Conservation (phyloP, 30 jellyfish, hydroid and myxozoan species). For the Aurelia sp. region DNA sequence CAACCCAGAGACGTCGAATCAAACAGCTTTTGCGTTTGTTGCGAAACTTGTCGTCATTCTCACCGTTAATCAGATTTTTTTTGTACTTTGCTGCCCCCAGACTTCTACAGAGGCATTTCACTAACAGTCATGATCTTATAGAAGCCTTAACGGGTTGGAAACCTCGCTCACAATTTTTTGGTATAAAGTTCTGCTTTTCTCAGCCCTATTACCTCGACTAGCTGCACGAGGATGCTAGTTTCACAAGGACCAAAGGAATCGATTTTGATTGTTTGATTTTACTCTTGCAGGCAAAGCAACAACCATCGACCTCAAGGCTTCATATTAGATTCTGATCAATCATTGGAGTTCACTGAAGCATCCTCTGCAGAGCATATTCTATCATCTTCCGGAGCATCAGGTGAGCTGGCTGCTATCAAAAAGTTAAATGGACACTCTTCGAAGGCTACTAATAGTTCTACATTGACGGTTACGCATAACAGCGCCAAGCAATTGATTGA, state of each 20-base stretch:
- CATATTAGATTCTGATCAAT: constrained; percentile 61
- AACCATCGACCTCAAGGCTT: constrained; percentile 66
- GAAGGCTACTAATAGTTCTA: not conserved
- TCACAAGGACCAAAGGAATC: not conserved
- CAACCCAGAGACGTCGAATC: too few species aligned
- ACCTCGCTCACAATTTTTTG: too few species aligned
- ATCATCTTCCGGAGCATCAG: constrained; percentile 6
- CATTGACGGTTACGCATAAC: not conserved
- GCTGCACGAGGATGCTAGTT: not conserved
- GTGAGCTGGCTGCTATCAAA: constrained; percentile 11
- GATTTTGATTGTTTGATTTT: not conserved
- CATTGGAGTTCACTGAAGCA: constrained; percentile 64
- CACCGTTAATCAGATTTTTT: too few species aligned
- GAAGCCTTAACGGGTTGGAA: too few species aligned
- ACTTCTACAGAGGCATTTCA: too few species aligned
- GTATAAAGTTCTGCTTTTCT: too few species aligned
- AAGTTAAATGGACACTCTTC: not conserved
- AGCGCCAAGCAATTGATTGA: not conserved
- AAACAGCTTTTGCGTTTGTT: too few species aligned
- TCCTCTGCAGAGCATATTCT: constrained; percentile 53
- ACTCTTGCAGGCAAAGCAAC: constrained; percentile 24
- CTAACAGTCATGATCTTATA: too few species aligned
- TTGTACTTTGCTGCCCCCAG: too few species aligned
- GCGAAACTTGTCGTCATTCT: too few species aligned
- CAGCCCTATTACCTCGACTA: too few species aligned